These are phyloP conservation scores for Porites lutea DNA, from an alignment of 64 coral and sea anemone genomes.

Conservation along the genomic window DNA sequence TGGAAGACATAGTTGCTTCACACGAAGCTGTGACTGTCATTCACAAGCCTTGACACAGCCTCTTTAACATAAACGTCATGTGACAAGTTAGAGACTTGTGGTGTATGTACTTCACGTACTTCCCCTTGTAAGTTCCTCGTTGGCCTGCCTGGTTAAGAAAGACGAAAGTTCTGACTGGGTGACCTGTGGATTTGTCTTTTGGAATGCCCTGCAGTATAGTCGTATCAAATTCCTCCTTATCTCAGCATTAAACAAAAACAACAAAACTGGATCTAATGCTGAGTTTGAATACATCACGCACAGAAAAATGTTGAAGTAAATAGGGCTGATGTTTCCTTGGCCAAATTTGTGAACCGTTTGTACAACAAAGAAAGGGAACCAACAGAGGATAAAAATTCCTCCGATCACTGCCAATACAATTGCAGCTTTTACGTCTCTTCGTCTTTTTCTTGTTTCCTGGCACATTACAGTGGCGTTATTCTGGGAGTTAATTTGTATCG, in stretches of 20 bases:
- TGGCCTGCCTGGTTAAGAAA: neutral
- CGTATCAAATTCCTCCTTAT: constrained; percentile 79
- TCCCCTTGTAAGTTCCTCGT: neutral
- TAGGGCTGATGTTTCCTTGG: constrained; percentile 67
- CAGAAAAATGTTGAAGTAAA: constrained; percentile 89
- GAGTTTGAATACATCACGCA: constrained; percentile 98
- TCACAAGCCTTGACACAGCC: too few relatives aligned
- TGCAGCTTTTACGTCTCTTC: constrained; percentile 89
- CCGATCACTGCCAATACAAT: constrained; percentile 90
- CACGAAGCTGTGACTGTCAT: too few relatives aligned
- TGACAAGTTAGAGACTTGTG: too few relatives aligned
- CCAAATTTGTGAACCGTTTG: constrained; percentile 96
- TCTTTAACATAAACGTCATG: too few relatives aligned
- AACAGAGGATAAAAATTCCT: constrained; percentile 92
- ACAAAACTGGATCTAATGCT: constrained; percentile 78
- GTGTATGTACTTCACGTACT: too few relatives aligned
- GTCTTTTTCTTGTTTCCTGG: constrained; percentile 63
- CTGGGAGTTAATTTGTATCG: constrained; percentile 53
- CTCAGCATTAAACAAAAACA: constrained; percentile 88
- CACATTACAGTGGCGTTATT: constrained; percentile 7
- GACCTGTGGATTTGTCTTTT: neutral
- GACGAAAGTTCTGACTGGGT: constrained; percentile 30
- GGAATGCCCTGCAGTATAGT: constrained; percentile 73
- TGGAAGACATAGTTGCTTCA: too few relatives aligned
- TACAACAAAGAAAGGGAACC: constrained; percentile 96